Evolutionary conservation across 2,797 vertebrate genomes (phyloP), one percentile per base, ranked within the genome.

Genomic region (Pseudomugil gertrudae): DNA sequence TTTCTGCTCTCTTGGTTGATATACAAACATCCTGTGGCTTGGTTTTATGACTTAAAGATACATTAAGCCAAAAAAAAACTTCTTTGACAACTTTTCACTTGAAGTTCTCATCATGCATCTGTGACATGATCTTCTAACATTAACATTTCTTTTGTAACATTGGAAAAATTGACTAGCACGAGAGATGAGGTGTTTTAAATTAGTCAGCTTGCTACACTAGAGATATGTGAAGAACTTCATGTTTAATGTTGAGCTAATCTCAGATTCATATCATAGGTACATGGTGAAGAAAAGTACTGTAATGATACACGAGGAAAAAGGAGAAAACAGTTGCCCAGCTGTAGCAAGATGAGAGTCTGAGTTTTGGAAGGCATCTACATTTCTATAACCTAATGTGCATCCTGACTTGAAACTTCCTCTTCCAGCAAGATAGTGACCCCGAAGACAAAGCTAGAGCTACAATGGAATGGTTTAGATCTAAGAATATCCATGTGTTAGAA

Each of bases 1-100:
- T 36, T 27, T 70, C 14, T 43, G 53, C 36, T 75, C 30, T 76
- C 38, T 62, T 33, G 58, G 61, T 27, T 78, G 64, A 77, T 76
- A 53, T 53, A 64, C 38, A 24, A 32, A 38, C 58, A 67, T 62
- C 63, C 72, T 10, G 57, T 43, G 52, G 69, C 53, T 79, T 51
- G 51, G 38, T 70, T 50, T 52, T 45, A 66, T 45, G 29, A 55
- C 54, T 29, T 53, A 50, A 55, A 33, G 36, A 73, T 66, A 57
- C 54, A 26, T 35, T 17, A 43, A 67, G 51, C 33, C n/a, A n/a
- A 66, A 64, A 60, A 72, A 57, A 59, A 60, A 47, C 19, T 76
- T 23, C 21, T 33, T 24, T 65, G 43, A 47, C 43, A 21, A 21
- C 43, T 47, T 21, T 47, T 47, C n/a, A 47, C 43, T 21, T 21